Percentiles rank a stretch among this genome's conserved stretches.
These are phyloP conservation scores for Dolichomitus sp. DNA, from an alignment of 2,888 invertebrate genomes.

Conservation along the genomic window DNA sequence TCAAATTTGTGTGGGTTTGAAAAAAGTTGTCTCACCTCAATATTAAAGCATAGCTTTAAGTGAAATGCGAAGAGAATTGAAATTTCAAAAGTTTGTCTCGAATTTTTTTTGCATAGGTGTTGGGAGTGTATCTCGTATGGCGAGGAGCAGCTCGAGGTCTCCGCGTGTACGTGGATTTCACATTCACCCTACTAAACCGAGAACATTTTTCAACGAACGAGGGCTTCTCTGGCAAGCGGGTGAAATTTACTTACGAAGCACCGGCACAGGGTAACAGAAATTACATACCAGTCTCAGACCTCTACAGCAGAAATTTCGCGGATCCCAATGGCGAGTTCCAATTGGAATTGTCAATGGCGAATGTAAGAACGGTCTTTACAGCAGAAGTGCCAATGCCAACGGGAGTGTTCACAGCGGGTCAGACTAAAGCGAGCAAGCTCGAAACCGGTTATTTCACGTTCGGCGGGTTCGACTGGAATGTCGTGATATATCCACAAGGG, in stretches of 20 bases:
- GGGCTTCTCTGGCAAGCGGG: slow-evolving; percentile 92
- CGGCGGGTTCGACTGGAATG: slow-evolving; percentile 94
- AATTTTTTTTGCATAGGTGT: slow-evolving; percentile 82
- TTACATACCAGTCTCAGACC: slow-evolving; percentile 91
- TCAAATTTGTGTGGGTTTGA: no score
- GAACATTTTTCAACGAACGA: slow-evolving; percentile 95
- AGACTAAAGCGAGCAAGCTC: slow-evolving; percentile 85
- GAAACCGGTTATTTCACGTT: slow-evolving; percentile 92
- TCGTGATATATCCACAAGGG: slow-evolving; percentile 89
- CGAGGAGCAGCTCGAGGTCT: slow-evolving; percentile 92
- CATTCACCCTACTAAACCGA: slow-evolving; percentile 92
- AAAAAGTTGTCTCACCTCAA: no score
- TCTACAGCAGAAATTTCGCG: slow-evolving; percentile 91
- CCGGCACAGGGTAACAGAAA: slow-evolving; percentile 92
- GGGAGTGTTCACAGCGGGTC: slow-evolving; percentile 80
- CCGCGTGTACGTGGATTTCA: slow-evolving; percentile 93
- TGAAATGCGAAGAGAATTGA: no score
- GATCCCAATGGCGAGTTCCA: slow-evolving; percentile 94
- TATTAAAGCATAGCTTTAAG: no score
- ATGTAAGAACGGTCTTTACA: slow-evolving; percentile 92
- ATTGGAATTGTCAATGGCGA: slow-evolving; percentile 92
- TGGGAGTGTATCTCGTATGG: slow-evolving; percentile 93
- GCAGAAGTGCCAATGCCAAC: slow-evolving; percentile 88
- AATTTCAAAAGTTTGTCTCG: no score
- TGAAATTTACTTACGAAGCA: slow-evolving; percentile 90